Evolutionary conservation across 1,140 invertebrate genomes (phyloP).

Genomic region (Leptinotarsa defecta): DNA sequence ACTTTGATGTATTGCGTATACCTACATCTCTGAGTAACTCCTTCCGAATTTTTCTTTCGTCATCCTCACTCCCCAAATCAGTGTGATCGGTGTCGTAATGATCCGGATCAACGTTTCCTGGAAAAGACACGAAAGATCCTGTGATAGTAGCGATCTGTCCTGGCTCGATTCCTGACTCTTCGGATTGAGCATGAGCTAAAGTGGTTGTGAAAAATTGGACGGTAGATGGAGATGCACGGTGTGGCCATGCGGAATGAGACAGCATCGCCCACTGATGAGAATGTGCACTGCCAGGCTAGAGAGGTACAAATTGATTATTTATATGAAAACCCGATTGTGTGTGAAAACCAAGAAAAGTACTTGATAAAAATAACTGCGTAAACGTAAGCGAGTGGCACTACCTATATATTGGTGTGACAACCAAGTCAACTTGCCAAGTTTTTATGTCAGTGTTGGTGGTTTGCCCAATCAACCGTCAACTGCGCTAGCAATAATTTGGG

Average conservation of each 20-base stretch:
- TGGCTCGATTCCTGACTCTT: slow-evolving; percentile 59
- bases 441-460: too few relatives aligned
- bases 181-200: slow-evolving; percentile 50
- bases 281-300: neutral
- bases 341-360: too few relatives aligned
- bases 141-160: slow-evolving; percentile 70
- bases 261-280: slow-evolving; percentile 43
- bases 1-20: slow-evolving; percentile 4
- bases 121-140: slow-evolving; percentile 66
- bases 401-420: too few relatives aligned
- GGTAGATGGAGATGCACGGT: slow-evolving; percentile 52
- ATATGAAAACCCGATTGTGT: neutral
- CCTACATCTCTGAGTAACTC: slow-evolving; percentile 79
- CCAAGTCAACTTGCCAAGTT: too few relatives aligned
- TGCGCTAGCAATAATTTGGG: too few relatives aligned
- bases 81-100: slow-evolving; percentile 78
- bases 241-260: slow-evolving; percentile 54
- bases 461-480: too few relatives aligned
- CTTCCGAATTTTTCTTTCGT: slow-evolving; percentile 74
- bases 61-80: slow-evolving; percentile 74
- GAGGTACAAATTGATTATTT: neutral
- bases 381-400: too few relatives aligned
- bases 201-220: slow-evolving; percentile 44
- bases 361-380: too few relatives aligned
- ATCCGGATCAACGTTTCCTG: slow-evolving; percentile 59